A percentile compares a stretch with the other conserved stretches of the same genome.
Conservation (phyloP, 2,888 invertebrate species). For the Nomada flava region DNA sequence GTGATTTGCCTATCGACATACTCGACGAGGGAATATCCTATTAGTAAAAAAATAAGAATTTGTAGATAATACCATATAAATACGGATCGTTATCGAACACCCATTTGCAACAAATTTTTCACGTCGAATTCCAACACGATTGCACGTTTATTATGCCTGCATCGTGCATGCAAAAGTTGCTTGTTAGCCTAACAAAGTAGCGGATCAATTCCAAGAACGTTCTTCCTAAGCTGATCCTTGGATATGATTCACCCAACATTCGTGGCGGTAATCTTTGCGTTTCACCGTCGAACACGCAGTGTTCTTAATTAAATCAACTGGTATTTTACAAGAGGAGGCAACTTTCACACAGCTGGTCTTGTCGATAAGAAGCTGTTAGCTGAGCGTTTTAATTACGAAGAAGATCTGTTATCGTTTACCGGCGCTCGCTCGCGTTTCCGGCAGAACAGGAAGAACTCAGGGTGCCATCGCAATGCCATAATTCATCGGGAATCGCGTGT, state of each 20-base stretch:
- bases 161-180: slow-evolving; percentile 5
- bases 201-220: slow-evolving; percentile 1
- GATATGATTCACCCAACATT: slow-evolving; percentile 64
- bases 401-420: slow-evolving; percentile 44
- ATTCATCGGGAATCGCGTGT: not conserved
- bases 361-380: slow-evolving; percentile 21
- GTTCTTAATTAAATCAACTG: slow-evolving; percentile 53
- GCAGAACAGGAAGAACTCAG: slow-evolving; percentile 9
- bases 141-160: slow-evolving; percentile 15
- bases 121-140: not conserved
- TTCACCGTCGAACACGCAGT: slow-evolving; percentile 21
- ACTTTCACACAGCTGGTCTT: slow-evolving; percentile 56
- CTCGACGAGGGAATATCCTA: too few species aligned
- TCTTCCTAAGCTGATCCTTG: slow-evolving; percentile 61
- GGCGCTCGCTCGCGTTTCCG: slow-evolving; percentile 29
- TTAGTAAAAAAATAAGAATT: too few species aligned
- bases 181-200: slow-evolving; percentile 9
- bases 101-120: too few species aligned
- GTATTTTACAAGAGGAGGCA: slow-evolving; percentile 35
- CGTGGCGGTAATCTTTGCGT: slow-evolving; percentile 57
- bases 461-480: not conserved
- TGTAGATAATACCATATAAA: too few species aligned
- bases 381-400: slow-evolving; percentile 37
- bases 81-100: too few species aligned
- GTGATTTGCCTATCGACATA: too few species aligned